Evolutionary conservation across 2,888 invertebrate species (phyloP).

Genomic region (Andrena haemorrhoa): DNA sequence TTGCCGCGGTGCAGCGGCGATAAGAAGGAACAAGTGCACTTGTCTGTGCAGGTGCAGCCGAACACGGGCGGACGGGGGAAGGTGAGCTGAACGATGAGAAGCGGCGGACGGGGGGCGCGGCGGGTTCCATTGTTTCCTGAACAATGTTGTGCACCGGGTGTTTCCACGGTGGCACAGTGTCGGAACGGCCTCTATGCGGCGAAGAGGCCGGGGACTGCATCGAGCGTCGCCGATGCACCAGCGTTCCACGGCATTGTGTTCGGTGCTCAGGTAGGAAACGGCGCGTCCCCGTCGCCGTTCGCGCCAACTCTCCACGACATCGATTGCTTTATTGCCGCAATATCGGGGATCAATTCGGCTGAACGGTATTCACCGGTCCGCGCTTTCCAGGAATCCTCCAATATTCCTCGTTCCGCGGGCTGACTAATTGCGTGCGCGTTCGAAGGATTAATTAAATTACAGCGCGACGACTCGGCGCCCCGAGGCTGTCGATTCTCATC

Average conservation of each 20-base stretch:
- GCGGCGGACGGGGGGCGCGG: constrained; percentile 23
- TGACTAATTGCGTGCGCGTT: constrained; percentile 52
- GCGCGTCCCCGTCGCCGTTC: constrained; percentile 44
- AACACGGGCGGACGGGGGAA: constrained; percentile 18
- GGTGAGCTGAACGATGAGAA: constrained; percentile 27
- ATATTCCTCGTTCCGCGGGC: constrained; percentile 51
- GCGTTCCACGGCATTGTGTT: constrained; percentile 56
- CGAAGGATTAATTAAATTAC: constrained; percentile 65
- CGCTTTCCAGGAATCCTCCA: constrained; percentile 59
- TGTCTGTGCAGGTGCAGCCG: constrained; percentile 59
- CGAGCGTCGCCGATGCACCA: constrained; percentile 28
- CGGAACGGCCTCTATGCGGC: constrained; percentile 25
- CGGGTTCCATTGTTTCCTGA: constrained; percentile 73
- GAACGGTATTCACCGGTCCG: constrained; percentile 50
- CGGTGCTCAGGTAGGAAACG: constrained; percentile 61
- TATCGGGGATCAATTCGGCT: constrained; percentile 73
- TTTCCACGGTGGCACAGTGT: constrained; percentile 60
- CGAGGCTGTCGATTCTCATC: constrained; percentile 40
- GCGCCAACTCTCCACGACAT: constrained; percentile 47
- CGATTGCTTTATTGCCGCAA: constrained; percentile 76
- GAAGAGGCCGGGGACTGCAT: constrained; percentile 48
- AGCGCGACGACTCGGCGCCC: constrained; percentile 28
- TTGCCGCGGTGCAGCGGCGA: constrained; percentile 71
- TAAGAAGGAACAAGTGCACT: constrained; percentile 76
- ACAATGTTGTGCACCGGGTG: constrained; percentile 74